Percentiles rank a stretch among this genome's conserved stretches.
Conservation (phyloP, 2,888 invertebrate genomes). For the Quadriops clusia region DNA sequence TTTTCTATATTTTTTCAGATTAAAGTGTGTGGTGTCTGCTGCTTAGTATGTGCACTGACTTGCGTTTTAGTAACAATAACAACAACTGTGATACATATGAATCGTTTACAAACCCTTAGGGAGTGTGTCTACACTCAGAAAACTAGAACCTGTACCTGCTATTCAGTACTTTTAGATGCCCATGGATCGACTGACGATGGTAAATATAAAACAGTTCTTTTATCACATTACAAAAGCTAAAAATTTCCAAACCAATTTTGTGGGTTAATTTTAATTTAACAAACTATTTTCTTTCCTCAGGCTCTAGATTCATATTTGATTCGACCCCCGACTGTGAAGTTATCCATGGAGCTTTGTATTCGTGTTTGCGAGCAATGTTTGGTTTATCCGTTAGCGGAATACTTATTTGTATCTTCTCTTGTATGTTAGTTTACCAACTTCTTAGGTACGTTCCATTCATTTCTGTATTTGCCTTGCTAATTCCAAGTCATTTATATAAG, state of each 20-base stretch:
- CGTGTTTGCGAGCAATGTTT: conserved; percentile 78
- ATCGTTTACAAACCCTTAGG: conserved; percentile 70
- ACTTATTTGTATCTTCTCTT: conserved; percentile 80
- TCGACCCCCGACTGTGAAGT: conserved; percentile 80
- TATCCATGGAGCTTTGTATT: conserved; percentile 81
- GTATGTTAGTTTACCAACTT: conserved; percentile 84
- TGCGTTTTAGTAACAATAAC: conserved; percentile 83
- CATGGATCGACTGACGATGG: conserved; percentile 50
- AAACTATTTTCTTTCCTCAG: conserved; percentile 39
- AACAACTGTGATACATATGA: conserved; percentile 86
- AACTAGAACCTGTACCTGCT: conserved; percentile 69
- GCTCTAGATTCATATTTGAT: conserved; percentile 71
- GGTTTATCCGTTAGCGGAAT: conserved; percentile 86
- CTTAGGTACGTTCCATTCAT: conserved; percentile 47
- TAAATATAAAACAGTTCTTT: conserved; percentile 18
- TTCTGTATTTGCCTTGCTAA: background rate
- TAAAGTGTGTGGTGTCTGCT: conserved; percentile 79
- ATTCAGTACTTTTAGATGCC: conserved; percentile 57
- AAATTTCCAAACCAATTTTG: conserved; percentile 1
- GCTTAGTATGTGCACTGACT: conserved; percentile 73
- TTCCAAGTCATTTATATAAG: background rate
- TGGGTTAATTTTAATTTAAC: too few relatives aligned
- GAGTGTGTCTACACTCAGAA: conserved; percentile 78
- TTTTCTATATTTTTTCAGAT: conserved; percentile 46
- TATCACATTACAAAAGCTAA: background rate